Percentiles rank a stretch among this genome's conserved stretches.
These are phyloP conservation scores for Platichthys stellatus DNA, from an alignment of 2,113 vertebrate species.

Conservation along the genomic window DNA sequence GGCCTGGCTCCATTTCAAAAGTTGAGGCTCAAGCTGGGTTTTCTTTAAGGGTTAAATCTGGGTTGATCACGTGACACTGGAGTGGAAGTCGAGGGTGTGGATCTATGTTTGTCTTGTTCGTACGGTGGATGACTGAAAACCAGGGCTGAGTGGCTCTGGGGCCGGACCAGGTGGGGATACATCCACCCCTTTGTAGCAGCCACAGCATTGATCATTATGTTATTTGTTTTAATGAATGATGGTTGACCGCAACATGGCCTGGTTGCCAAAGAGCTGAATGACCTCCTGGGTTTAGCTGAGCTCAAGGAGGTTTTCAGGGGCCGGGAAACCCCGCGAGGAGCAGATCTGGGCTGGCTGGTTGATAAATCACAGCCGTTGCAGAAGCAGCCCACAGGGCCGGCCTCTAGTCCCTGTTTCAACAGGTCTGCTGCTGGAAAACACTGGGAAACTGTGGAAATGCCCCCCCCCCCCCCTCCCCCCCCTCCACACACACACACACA, in stretches of 20 bases:
- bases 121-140: neutral
- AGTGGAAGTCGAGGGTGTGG: constrained; percentile 5
- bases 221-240: constrained; percentile 73
- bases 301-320: constrained; percentile 40
- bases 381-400: constrained; percentile 35
- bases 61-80: constrained; percentile 7
- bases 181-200: constrained; percentile 42
- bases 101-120: constrained; percentile 16
- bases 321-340: constrained; percentile 20
- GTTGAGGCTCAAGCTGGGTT: neutral
- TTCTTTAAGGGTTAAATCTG: constrained; percentile 5
- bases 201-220: constrained; percentile 55
- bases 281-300: constrained; percentile 56
- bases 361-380: constrained; percentile 62
- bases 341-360: constrained; percentile 39
- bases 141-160: constrained; percentile 4
- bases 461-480: too few relatives aligned
- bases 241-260: constrained; percentile 68
- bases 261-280: constrained; percentile 57
- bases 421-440: constrained; percentile 44
- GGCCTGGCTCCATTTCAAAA: constrained; percentile 12
- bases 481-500: neutral
- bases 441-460: constrained; percentile 21
- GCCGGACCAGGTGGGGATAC: constrained; percentile 35
- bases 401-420: constrained; percentile 36